Conservation (phyloP, 2,113 vertebrate species). For the Ctenomys sociabilis region DNA sequence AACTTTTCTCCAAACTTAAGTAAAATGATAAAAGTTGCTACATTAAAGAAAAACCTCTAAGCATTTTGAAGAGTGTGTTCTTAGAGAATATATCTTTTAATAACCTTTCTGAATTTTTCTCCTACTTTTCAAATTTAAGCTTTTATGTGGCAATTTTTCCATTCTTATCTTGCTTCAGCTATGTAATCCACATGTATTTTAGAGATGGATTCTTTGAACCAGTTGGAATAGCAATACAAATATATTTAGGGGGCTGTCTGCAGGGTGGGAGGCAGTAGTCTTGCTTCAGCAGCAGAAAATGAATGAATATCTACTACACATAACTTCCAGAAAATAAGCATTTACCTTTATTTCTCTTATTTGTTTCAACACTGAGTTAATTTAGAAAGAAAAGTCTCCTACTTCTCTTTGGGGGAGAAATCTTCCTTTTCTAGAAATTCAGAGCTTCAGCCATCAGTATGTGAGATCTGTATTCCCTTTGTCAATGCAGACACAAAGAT, state of each 20-base stretch:
- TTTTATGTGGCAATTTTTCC: not conserved
- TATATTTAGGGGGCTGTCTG: not conserved
- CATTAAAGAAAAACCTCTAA: not conserved
- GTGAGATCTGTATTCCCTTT: not conserved
- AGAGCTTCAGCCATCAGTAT: not conserved
- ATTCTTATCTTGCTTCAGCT: not conserved
- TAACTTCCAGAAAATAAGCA: constrained; percentile 1
- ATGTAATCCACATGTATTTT: not conserved
- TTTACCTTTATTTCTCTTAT: not conserved
- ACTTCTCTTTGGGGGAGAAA: not conserved
- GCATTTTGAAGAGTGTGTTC: not conserved
- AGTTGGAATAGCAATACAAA: not conserved
- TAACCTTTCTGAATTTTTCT: not conserved
- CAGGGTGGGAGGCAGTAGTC: not conserved
- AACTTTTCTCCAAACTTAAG: constrained; percentile 18
- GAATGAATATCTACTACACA: not conserved
- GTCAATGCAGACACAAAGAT: not conserved
- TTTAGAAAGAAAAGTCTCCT: not conserved
- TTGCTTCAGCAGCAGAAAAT: not conserved
- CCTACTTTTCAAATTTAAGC: not conserved
- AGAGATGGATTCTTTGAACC: not conserved
- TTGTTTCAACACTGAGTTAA: not conserved
- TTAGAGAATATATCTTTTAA: constrained; percentile 5
- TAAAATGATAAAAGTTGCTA: constrained; percentile 20
- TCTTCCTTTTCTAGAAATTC: not conserved